These are phyloP conservation scores for Sebastes elongatus DNA, from an alignment of 2,797 vertebrate species.

Conservation along the genomic window DNA sequence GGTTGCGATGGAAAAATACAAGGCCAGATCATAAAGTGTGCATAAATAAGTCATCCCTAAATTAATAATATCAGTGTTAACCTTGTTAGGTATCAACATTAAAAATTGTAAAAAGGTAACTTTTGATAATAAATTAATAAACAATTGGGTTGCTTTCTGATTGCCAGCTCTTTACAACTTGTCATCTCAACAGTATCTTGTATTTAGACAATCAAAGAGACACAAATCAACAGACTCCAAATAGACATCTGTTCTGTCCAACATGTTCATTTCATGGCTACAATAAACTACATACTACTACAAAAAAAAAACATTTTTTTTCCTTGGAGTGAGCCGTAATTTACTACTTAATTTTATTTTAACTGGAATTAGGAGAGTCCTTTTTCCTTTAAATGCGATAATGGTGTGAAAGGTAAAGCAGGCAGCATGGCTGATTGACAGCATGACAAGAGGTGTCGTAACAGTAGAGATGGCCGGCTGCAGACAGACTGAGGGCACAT, in stretches of 20 bases:
- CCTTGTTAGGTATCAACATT: not conserved
- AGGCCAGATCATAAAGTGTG: no score
- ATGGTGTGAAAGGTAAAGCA: not conserved
- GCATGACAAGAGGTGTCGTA: constrained; percentile 10
- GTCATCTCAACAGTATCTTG: not conserved
- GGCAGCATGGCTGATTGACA: constrained; percentile 19
- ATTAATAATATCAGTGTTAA: not conserved
- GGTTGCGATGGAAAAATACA: no score
- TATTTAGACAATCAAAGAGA: not conserved
- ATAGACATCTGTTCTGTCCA: not conserved
- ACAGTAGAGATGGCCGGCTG: not conserved
- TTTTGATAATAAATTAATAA: not conserved
- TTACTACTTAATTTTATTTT: not conserved
- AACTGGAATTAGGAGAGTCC: not conserved
- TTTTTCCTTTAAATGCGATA: not conserved
- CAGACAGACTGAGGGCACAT: constrained; percentile 43
- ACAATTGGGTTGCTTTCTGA: not conserved
- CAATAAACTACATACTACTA: not conserved
- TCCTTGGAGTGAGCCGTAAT: not conserved
- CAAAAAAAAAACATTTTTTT: no score
- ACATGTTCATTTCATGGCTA: not conserved
- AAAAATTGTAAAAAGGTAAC: not conserved
- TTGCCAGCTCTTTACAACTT: not conserved
- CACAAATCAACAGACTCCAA: not conserved
- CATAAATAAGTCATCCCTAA: no score